Evolutionary conservation across 1,140 invertebrate species (phyloP).

Genomic region (Drosophila mojavensis): DNA sequence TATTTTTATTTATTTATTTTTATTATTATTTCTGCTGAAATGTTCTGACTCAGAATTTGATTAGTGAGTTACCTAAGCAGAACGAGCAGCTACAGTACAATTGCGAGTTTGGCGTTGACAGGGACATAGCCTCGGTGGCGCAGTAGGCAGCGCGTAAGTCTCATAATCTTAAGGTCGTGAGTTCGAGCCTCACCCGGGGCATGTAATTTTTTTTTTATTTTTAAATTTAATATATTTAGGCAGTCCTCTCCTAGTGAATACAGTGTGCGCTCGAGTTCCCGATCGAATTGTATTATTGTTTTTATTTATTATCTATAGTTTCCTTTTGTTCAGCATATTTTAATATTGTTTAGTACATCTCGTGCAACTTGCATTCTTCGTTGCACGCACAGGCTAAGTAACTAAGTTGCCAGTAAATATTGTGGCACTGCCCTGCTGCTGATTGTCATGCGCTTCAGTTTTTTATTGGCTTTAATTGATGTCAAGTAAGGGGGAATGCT

Average conservation of each 20-base stretch:
- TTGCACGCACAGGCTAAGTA: neutral
- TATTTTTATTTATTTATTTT: neutral
- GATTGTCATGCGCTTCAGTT: conserved; percentile 9
- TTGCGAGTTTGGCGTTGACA: conserved; percentile 20
- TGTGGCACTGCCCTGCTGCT: neutral
- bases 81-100: conserved; percentile 28
- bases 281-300: neutral
- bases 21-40: neutral
- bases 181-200: conserved; percentile 97
- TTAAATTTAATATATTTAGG: neutral
- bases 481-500: conserved; percentile 62
- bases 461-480: conserved; percentile 68
- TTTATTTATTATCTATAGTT: too few species aligned
- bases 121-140: conserved; percentile 90
- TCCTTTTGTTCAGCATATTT: neutral
- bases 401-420: neutral
- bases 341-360: neutral
- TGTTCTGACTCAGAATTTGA: neutral
- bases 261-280: neutral
- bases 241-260: too few species aligned
- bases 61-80: neutral
- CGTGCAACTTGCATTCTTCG: neutral
- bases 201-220: conserved; percentile 85
- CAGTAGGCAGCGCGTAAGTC: conserved; percentile 98
- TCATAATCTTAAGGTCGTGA: conserved; percentile 99